Percentiles rank a stretch among this genome's conserved stretches.
Conservation (phyloP, 1,140 invertebrate species). For the Rhyacophila brunnea region DNA sequence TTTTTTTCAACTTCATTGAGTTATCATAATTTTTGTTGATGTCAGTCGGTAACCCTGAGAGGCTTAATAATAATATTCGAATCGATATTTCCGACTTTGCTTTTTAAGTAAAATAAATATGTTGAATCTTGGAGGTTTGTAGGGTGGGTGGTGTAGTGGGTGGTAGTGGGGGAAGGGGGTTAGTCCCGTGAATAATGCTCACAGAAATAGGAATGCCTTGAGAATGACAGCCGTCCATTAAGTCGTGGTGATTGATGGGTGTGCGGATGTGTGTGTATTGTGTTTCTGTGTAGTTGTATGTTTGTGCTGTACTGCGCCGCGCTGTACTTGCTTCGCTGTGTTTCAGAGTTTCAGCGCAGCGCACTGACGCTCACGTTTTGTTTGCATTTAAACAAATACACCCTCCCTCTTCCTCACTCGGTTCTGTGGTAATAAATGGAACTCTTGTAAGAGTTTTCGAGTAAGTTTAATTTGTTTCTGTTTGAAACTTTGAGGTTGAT, state of each 20-base stretch:
- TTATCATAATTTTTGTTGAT: no score
- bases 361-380: constrained; percentile 19
- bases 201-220: constrained; percentile 37
- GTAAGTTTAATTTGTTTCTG: constrained; percentile 29
- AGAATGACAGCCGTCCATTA: constrained; percentile 37
- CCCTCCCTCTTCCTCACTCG: constrained; percentile 11
- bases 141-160: neutral
- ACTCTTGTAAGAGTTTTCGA: constrained; percentile 33
- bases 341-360: constrained; percentile 3
- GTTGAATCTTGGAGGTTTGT: constrained; percentile 1
- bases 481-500: neutral
- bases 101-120: constrained; percentile 33
- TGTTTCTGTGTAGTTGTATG: neutral
- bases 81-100: constrained; percentile 19
- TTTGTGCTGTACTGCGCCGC: no score
- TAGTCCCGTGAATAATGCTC: constrained; percentile 34
- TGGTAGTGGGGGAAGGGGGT: constrained; percentile 5
- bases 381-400: constrained; percentile 36
- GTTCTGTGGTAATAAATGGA: constrained; percentile 32
- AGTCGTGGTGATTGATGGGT: constrained; percentile 34
- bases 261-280: constrained; percentile 31
- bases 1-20: no score
- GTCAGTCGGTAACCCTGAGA: neutral
- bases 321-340: constrained; percentile 14
- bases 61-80: neutral